phyloP scores from a whole-genome alignment of 2,113 vertebrate genomes.

The Calypte anna region DNA sequence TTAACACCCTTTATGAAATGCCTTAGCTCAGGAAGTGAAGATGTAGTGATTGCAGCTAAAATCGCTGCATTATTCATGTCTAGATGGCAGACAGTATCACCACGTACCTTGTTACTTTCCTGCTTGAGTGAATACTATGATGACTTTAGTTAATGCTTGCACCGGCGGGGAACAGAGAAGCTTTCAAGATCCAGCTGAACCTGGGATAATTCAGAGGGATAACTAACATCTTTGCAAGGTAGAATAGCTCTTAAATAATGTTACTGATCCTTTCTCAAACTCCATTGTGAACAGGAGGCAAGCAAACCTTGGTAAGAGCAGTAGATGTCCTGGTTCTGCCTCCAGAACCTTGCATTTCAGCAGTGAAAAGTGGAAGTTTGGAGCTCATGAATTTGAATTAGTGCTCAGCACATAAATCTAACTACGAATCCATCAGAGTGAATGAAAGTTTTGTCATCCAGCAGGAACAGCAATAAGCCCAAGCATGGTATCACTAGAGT shows the following conservation, averaged over 20 bases:
- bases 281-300: neutral
- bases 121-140: neutral
- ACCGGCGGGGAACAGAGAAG: rapidly evolving
- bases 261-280: neutral
- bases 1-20: neutral
- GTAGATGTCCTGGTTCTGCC: neutral
- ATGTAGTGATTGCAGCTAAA: neutral
- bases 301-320: neutral
- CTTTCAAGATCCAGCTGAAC: neutral
- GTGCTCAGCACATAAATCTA: neutral
- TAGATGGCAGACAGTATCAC: neutral
- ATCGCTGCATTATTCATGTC: neutral
- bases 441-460: neutral
- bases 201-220: neutral
- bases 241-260: neutral
- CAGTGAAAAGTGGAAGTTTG: neutral
- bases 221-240: neutral
- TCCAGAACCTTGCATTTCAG: neutral
- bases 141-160: neutral
- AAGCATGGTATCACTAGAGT: rapidly evolving
- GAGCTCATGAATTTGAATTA: rapidly evolving
- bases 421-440: neutral
- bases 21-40: neutral
- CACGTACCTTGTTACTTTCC: neutral
- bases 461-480: neutral